A percentile compares a stretch with the other conserved stretches of the same genome.
phyloP scores from a whole-genome alignment of 2,888 invertebrate species.

The Aradus depressus region DNA sequence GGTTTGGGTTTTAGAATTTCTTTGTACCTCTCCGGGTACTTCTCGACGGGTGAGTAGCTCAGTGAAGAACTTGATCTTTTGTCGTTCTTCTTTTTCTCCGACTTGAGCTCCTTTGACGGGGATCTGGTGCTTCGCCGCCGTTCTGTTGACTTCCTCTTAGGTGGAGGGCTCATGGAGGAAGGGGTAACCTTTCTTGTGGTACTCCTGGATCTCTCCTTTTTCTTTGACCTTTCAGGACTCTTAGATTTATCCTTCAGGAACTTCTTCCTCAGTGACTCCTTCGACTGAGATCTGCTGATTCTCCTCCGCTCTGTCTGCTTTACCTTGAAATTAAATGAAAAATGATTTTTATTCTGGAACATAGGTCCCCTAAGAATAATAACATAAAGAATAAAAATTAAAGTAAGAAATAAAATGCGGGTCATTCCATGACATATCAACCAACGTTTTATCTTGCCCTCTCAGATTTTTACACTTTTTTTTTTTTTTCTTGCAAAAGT shows the following conservation, averaged over 20 bases:
- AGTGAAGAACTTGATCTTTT: conserved; percentile 37
- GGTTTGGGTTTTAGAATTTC: conserved; percentile 49
- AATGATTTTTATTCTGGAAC: too few relatives aligned
- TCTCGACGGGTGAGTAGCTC: conserved; percentile 57
- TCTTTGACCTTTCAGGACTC: conserved; percentile 1
- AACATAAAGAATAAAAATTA: too few relatives aligned
- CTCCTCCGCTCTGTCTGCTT: too few relatives aligned
- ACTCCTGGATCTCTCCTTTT: conserved; percentile 7
- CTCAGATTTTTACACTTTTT: too few relatives aligned
- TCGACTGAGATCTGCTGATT: conserved; percentile 34
- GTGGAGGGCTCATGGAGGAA: conserved; percentile 2
- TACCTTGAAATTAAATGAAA: too few relatives aligned
- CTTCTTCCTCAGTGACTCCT: too few relatives aligned
- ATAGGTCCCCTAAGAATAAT: too few relatives aligned
- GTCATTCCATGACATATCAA: too few relatives aligned
- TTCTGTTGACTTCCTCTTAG: conserved; percentile 28
- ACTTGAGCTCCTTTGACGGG: conserved; percentile 10
- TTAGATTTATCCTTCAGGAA: conserved; percentile 2
- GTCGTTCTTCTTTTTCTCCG: conserved; percentile 19
- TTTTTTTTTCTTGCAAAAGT: too few relatives aligned
- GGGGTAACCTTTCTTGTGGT: conserved; percentile 3
- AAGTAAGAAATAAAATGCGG: too few relatives aligned
- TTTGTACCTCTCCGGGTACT: conserved; percentile 55
- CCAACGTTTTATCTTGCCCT: too few relatives aligned
- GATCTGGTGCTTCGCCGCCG: conserved; percentile 27